Base-by-base conservation (phyloP, 2,113 vertebrate species). In the Cephalopterus ornatus region DNA sequence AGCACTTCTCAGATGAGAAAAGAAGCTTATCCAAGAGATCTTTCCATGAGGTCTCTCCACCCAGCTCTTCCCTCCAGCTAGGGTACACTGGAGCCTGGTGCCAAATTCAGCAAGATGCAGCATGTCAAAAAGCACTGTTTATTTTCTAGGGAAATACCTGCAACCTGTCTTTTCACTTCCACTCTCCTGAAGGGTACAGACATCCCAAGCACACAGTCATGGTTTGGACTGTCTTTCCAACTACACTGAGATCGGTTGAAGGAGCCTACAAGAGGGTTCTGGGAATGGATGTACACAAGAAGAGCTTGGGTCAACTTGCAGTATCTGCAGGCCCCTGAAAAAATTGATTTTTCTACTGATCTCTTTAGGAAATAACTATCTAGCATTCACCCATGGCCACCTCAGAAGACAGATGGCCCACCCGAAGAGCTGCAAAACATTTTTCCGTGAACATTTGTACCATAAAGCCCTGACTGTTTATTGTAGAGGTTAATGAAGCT, bases 401-500 rank as follows among this genome's bases (percentile, higher is more conserved):
- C 11, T 84, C 53, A 78, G 37, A 91, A 79, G 84, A 93, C 81
- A 90, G 83, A 80, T 56, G 58, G 76, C 67, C 81, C 74, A 61
- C 16, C 53, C 14, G 4, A 82, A 95, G 56, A 67, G 67, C 41
- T 63, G 41, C 41, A 85, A 71, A 91, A 71, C 22, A 58, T 88
- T 92, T 94, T 66, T 87, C 56, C 37, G 30, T 1, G 46, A 89
- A 50, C 89, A 80, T 92, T 95, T 85, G n/a, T 44, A 28, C 35
- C 7, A 5, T 37, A 89, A 94, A 95, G 33, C 66, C 37, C 67
- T 70, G 56, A 32, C 50, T 92, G 63, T 88, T 91, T 78, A 85
- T 62, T 85, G 89, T 72, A 86, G 88, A 94, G 87, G 94, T 89
- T 97, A 97, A 95, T 76, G 93, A 96, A 96, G 91, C 95, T 94